Conservation (phyloP, 2,797 vertebrate genomes). For the Odontamblyopus rebecca region DNA sequence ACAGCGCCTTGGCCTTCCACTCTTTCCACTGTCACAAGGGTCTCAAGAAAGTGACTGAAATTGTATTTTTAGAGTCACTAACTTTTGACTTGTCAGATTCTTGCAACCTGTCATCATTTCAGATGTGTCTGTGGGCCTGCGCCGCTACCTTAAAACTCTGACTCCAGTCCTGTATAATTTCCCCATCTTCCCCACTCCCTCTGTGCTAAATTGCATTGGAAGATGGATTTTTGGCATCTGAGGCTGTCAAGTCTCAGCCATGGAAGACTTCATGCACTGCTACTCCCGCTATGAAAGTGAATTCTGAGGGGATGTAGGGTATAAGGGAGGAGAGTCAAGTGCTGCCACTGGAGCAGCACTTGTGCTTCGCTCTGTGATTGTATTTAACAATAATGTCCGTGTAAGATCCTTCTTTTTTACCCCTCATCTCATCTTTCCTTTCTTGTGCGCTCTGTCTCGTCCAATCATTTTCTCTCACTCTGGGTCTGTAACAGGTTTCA, state of each 20-base stretch:
- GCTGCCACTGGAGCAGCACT: conserved; percentile 71
- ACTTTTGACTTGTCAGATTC: conserved; percentile 82
- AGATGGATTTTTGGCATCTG: conserved; percentile 78
- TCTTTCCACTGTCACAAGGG: conserved; percentile 62
- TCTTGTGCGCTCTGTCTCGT: conserved; percentile 26
- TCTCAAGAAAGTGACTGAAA: conserved; percentile 73
- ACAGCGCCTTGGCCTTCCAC: conserved; percentile 44
- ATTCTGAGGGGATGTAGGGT: conserved; percentile 73
- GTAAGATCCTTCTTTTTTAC: conserved; percentile 30
- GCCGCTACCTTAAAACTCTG: conserved; percentile 81
- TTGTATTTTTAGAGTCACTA: conserved; percentile 80
- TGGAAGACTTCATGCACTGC: conserved; percentile 77
- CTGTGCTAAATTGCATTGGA: conserved; percentile 79
- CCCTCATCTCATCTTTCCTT: conserved; percentile 30
- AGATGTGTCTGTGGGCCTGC: conserved; percentile 71
- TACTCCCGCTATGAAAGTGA: conserved; percentile 79
- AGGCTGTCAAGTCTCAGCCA: conserved; percentile 76
- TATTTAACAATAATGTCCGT: conserved; percentile 67
- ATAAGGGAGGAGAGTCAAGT: conserved; percentile 74
- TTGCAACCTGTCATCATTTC: conserved; percentile 82
- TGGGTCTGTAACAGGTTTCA: conserved; percentile 41
- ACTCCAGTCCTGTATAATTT: conserved; percentile 85
- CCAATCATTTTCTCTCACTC: conserved; percentile 40
- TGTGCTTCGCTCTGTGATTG: conserved; percentile 68
- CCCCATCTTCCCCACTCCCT: conserved; percentile 79